Conservation (phyloP, 2,113 vertebrate genomes). For the Orientallactaga bullata region DNA sequence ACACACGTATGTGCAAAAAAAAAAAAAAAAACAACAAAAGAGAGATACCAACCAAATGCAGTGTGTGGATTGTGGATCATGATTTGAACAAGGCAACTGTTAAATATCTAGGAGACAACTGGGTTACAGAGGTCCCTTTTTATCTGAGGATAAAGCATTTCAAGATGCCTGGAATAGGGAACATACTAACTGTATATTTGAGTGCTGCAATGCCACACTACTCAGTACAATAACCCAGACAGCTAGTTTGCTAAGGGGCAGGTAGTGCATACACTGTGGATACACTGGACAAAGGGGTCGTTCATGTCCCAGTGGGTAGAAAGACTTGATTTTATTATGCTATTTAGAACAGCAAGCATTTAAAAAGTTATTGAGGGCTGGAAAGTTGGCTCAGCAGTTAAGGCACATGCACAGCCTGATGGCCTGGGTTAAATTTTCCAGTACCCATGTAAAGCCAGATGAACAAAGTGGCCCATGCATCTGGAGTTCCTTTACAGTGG, state of each 20-base stretch:
- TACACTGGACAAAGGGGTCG: background rate
- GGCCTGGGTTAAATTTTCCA: too few species aligned
- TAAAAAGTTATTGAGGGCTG: too few species aligned
- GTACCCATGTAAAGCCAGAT: too few species aligned
- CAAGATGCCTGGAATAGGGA: background rate
- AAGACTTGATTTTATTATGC: background rate
- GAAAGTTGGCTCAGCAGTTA: too few species aligned
- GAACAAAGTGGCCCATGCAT: too few species aligned
- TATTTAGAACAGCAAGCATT: background rate
- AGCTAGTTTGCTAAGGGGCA: background rate
- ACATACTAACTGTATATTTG: too few species aligned
- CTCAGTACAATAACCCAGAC: too few species aligned
- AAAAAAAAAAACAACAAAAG: background rate
- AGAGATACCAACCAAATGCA: background rate
- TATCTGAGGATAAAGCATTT: too few species aligned
- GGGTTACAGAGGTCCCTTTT: background rate
- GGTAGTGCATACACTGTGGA: background rate
- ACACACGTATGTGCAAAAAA: too few species aligned
- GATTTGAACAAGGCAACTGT: background rate
- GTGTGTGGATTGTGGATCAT: background rate
- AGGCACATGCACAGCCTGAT: too few species aligned
- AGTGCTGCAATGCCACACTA: too few species aligned
- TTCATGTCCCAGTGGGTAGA: background rate
- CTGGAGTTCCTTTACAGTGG: too few species aligned
- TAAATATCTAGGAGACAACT: background rate